phyloP scores from a whole-genome alignment of 2,113 vertebrate genomes.

The Aplodontia rufa region DNA sequence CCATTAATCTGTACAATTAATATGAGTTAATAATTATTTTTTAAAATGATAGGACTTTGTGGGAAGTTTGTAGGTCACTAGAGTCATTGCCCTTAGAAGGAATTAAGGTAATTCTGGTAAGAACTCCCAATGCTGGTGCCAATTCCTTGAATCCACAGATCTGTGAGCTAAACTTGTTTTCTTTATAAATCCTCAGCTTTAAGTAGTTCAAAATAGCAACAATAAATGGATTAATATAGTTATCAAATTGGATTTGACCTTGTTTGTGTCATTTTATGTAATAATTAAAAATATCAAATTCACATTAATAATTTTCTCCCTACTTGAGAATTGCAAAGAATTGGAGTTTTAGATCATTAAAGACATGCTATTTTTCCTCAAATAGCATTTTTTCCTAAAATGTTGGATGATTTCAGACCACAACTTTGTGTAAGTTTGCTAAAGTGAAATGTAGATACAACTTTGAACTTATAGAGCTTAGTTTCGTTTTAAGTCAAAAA shows the following conservation, averaged over 20 bases:
- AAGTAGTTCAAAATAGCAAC: not conserved
- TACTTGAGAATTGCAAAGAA: not conserved
- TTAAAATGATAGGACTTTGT: not conserved
- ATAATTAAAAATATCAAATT: not conserved
- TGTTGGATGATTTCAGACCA: not conserved
- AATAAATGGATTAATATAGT: not conserved
- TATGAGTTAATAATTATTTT: not conserved
- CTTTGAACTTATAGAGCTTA: not conserved
- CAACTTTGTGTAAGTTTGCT: not conserved
- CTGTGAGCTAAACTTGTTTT: not conserved
- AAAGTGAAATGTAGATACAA: not conserved
- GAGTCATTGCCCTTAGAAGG: not conserved
- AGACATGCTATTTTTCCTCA: not conserved
- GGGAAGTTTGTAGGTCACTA: not conserved
- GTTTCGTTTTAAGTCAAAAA: conserved; percentile 17
- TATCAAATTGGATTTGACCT: conserved; percentile 3
- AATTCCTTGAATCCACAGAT: not conserved
- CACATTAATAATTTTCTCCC: not conserved
- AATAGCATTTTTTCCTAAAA: not conserved
- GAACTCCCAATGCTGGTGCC: not conserved
- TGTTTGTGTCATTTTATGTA: not conserved
- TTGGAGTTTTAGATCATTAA: not conserved
- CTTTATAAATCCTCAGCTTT: not conserved
- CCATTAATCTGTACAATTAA: not conserved
- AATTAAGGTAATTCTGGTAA: not conserved